phyloP scores from a whole-genome alignment of 2,888 invertebrate species.

The Balanococcus diminutus region DNA sequence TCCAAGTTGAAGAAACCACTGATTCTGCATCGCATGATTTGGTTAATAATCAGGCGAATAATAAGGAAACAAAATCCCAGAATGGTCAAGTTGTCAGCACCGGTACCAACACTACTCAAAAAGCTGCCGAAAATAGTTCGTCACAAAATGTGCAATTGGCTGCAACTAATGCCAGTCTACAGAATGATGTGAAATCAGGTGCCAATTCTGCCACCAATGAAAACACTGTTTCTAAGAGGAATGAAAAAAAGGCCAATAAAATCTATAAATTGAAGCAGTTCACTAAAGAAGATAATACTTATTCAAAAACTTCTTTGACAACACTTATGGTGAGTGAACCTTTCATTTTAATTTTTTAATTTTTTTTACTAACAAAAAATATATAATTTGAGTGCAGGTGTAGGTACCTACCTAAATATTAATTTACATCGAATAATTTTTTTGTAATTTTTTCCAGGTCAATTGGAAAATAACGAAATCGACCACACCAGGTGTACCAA shows the following conservation, averaged over 20 bases:
- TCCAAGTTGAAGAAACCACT: constrained; percentile 4
- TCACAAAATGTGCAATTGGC: neutral
- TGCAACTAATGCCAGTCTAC: neutral
- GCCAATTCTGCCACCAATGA: neutral
- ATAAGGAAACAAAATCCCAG: neutral
- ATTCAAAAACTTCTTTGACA: neutral
- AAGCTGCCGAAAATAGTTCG: neutral
- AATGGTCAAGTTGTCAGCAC: neutral
- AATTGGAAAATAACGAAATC: constrained; percentile 20
- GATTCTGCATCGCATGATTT: neutral
- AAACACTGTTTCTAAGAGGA: neutral
- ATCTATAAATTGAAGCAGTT: neutral
- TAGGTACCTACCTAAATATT: neutral
- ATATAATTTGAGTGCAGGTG: no score
- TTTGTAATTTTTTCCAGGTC: neutral
- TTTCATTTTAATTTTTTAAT: no score
- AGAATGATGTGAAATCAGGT: neutral
- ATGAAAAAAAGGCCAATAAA: neutral
- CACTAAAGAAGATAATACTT: neutral
- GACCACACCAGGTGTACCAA: neutral
- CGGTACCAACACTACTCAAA: neutral
- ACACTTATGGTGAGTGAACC: neutral
- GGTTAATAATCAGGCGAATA: neutral
- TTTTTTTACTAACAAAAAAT: no score
- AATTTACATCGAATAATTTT: no score